phyloP scores from a whole-genome alignment of 2,797 vertebrate genomes.

The Cuniculus paca region DNA sequence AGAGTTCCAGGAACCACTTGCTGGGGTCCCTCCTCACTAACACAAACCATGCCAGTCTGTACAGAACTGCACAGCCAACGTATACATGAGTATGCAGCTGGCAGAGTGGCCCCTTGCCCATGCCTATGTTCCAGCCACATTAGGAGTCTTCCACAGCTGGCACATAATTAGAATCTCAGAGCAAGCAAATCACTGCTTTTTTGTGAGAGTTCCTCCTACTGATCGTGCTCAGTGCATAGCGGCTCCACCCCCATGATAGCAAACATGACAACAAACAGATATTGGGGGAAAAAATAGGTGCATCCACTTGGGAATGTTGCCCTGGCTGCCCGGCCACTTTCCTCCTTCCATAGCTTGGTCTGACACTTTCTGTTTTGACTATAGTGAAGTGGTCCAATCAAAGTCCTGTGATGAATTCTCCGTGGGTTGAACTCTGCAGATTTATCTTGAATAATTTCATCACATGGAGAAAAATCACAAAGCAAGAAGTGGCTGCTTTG shows the following conservation, averaged over 20 bases:
- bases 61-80: background rate
- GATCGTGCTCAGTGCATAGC: background rate
- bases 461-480: background rate
- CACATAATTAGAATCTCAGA: slow-evolving; percentile 61
- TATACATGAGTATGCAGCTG: background rate
- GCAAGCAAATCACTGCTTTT: slow-evolving; percentile 62
- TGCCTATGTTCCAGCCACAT: background rate
- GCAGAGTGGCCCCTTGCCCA: background rate
- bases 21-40: background rate
- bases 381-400: background rate
- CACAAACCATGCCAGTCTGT: accelerated
- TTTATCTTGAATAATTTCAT: slow-evolving; percentile 43
- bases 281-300: background rate
- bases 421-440: slow-evolving; percentile 36
- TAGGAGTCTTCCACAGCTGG: slow-evolving; percentile 59
- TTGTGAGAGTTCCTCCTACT: background rate
- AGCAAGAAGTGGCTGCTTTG: background rate
- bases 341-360: background rate
- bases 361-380: slow-evolving; percentile 22
- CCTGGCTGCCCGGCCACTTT: background rate
- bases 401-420: slow-evolving; percentile 6
- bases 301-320: background rate
- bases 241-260: background rate
- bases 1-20: background rate
- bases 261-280: slow-evolving; percentile 20